Evolutionary conservation across 1,140 invertebrate genomes (phyloP).

Genomic region (Drosophila quadrilineata): DNA sequence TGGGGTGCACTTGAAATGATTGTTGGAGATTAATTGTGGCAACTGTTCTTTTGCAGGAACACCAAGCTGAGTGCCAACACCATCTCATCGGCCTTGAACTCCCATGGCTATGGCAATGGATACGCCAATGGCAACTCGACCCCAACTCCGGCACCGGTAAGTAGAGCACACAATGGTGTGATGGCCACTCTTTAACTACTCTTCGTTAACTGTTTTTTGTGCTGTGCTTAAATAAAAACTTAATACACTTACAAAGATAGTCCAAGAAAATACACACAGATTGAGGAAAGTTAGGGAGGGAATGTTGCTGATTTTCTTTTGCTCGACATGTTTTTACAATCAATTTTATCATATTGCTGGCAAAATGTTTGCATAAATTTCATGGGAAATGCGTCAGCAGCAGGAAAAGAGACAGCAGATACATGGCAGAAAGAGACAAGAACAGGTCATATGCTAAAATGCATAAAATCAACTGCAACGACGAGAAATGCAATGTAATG

Average conservation of each 20-base stretch:
- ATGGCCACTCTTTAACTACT: slow-evolving; percentile 8
- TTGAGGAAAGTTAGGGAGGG: too few species aligned
- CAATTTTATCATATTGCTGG: slow-evolving; percentile 70
- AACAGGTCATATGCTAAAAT: slow-evolving; percentile 56
- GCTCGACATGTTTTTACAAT: slow-evolving; percentile 41
- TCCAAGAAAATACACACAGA: slow-evolving; percentile 25
- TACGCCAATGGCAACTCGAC: slow-evolving; percentile 71
- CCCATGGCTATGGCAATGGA: slow-evolving; percentile 68
- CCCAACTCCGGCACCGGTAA: slow-evolving; percentile 69
- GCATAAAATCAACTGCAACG: slow-evolving; percentile 48
- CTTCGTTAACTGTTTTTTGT: slow-evolving; percentile 33
- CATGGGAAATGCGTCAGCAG: slow-evolving; percentile 36
- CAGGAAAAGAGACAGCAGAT: too few species aligned
- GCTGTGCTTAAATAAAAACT: slow-evolving; percentile 55
- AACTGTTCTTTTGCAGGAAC: slow-evolving; percentile 44
- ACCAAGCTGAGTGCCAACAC: slow-evolving; percentile 78
- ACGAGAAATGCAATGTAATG: slow-evolving; percentile 63
- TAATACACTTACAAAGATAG: slow-evolving; percentile 40
- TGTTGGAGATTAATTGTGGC: slow-evolving; percentile 11
- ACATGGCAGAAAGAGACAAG: too few species aligned
- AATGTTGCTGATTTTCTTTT: slow-evolving; percentile 1
- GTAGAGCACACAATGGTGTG: slow-evolving; percentile 23
- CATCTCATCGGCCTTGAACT: slow-evolving; percentile 76
- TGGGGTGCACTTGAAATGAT: slow-evolving; percentile 14
- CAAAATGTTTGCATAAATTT: slow-evolving; percentile 72